A percentile compares a stretch with the other conserved stretches of the same genome.
Evolutionary conservation across 92 coral and sea anemone species (phyloP).

Genomic region (Hydrozoanthus gracilis): DNA sequence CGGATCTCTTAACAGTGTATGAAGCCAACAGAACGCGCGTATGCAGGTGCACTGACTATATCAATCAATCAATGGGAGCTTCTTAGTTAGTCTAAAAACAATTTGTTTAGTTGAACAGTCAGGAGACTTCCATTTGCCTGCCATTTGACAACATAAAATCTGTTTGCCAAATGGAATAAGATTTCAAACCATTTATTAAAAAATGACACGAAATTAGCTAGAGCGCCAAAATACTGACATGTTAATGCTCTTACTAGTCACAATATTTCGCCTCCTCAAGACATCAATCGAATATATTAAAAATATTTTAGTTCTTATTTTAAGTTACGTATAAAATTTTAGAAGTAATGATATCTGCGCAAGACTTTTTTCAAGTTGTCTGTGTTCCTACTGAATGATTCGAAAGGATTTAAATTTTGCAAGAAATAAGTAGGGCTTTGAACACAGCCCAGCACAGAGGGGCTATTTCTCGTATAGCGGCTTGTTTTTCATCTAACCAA

Average conservation of each 20-base stretch:
- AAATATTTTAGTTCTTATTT: neutral
- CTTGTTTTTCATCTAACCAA: neutral
- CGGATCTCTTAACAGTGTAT: slow-evolving; percentile 26
- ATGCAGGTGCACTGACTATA: slow-evolving; percentile 16
- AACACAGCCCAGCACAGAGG: neutral
- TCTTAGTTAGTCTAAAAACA: slow-evolving; percentile 37
- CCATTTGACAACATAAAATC: slow-evolving; percentile 21
- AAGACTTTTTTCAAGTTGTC: neutral
- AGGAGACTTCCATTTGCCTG: slow-evolving; percentile 24
- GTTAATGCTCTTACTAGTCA: neutral
- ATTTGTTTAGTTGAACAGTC: slow-evolving; percentile 38
- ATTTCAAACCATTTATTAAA: slow-evolving; percentile 8
- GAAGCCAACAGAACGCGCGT: neutral
- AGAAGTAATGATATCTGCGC: neutral
- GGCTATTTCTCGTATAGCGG: neutral
- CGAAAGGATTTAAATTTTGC: neutral
- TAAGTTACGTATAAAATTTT: neutral
- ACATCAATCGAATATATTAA: neutral
- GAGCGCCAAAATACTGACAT: neutral
- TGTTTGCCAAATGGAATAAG: slow-evolving; percentile 22
- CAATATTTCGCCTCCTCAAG: neutral
- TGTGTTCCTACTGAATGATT: too few species aligned
- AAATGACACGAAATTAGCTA: neutral
- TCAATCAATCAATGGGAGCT: slow-evolving; percentile 36
- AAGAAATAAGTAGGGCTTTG: neutral